Base-by-base conservation (phyloP, 2,797 vertebrate genomes). In the Cyclura pinguis region DNA sequence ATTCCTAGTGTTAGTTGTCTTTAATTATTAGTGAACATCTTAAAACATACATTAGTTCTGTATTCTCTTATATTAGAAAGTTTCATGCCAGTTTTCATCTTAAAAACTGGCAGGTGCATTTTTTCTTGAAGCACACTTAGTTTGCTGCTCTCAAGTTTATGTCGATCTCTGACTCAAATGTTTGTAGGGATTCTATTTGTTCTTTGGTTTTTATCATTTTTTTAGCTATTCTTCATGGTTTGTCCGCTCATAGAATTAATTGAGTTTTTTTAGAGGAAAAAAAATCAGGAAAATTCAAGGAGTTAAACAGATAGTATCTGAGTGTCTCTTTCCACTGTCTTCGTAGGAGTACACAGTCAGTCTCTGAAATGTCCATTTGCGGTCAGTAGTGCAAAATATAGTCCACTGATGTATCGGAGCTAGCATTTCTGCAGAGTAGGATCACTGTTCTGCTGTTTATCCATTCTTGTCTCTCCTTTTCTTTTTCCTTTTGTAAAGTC, bases 181-280 rank as follows among this genome's bases (percentile, higher is more conserved):
- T 94, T 92, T 0, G 29, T 81, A 24, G 55, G 32, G 3, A 76
- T 86, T 55, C 35, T 10, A 2, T 50, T 69, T 69, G 12, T 42
- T 5, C 38, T 52, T 8, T 52, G 10, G 9, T 8, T 52, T 57
- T 38, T 90, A 78, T 47, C 29, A 0, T 47, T 83, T 14, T 29
- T 80, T 72, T 0, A 0, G 24, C 35, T 59, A 22, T 29, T 89
- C 59, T 89, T 52, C 50, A 67, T 81, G 1, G 1, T 3, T 77
- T 50, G 2, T 78, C 42, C 81, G 2, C 67, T 64, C 35, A 86
- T 69, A 7, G 50, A 92, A 27, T 22, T 52, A 22, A 35, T 57
- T 90, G 59, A 89, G 88, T 8, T 55, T 80, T 35, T 47, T 35
- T 12, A 42, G 88, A 91, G 84, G 20, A n/a, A 32, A 90, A 69